Conservation (phyloP, 2,113 vertebrate genomes). For the Morone chrysops region DNA sequence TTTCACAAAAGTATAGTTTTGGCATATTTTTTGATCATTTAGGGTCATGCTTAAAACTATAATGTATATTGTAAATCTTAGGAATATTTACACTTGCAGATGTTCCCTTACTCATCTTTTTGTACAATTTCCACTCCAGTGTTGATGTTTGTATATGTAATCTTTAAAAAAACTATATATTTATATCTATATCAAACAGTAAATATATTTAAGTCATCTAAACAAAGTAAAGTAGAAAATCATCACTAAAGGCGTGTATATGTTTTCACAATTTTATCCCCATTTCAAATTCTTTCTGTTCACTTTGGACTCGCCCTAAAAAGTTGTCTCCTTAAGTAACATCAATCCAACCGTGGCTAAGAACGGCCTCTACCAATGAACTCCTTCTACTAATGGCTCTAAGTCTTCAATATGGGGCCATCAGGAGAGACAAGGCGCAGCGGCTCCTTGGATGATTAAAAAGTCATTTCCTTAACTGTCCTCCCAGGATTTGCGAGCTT, state of each 20-base stretch:
- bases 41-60: not conserved
- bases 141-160: not conserved
- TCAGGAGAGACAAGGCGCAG: slow-evolving; percentile 88
- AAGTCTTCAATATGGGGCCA: slow-evolving; percentile 89
- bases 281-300: not conserved
- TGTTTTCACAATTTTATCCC: not conserved
- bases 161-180: not conserved
- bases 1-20: not conserved
- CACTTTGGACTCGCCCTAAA: slow-evolving; percentile 4
- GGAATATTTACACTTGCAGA: not conserved
- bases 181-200: not conserved
- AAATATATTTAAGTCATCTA: not conserved
- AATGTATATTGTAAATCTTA: not conserved
- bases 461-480: slow-evolving; percentile 98
- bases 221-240: not conserved
- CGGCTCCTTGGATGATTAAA: slow-evolving; percentile 94
- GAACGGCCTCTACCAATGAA: slow-evolving; percentile 48
- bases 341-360: slow-evolving; percentile 72
- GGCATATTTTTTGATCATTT: slow-evolving; percentile 6
- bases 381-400: slow-evolving; percentile 82
- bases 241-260: not conserved
- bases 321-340: slow-evolving; percentile 37
- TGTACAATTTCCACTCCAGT: not conserved
- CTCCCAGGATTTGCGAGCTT: slow-evolving; percentile 89
- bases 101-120: not conserved